phyloP scores from a whole-genome alignment of 64 coral and sea anemone species.

The Montipora cactus region DNA sequence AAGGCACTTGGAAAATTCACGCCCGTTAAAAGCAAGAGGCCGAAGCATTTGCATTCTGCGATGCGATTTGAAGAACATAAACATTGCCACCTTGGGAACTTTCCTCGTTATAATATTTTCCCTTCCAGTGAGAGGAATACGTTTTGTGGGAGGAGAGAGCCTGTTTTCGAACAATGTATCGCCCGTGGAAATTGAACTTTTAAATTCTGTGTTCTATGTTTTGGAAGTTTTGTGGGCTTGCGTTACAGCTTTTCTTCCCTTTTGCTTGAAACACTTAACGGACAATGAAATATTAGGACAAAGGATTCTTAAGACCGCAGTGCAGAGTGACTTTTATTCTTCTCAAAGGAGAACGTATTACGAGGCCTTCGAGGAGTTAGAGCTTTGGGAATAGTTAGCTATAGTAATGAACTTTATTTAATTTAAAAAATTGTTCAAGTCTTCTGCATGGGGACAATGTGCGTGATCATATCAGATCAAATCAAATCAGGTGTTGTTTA shows the following conservation, averaged over 20 bases:
- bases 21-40: neutral
- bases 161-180: neutral
- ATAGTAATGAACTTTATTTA: too few relatives aligned
- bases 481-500: too few relatives aligned
- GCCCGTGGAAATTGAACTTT: slow-evolving; percentile 18
- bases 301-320: neutral
- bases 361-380: neutral
- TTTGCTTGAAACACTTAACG: neutral
- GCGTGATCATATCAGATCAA: too few relatives aligned
- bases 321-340: too few relatives aligned
- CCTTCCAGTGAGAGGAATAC: slow-evolving; percentile 25
- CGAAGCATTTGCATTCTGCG: neutral
- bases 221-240: neutral
- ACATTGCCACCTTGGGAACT: neutral
- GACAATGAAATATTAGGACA: slow-evolving; percentile 21
- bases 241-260: neutral
- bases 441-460: too few relatives aligned
- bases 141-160: slow-evolving; percentile 6
- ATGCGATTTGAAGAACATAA: slow-evolving; percentile 5
- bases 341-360: neutral
- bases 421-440: too few relatives aligned
- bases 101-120: slow-evolving; percentile 17
- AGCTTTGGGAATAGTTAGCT: neutral
- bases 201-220: slow-evolving; percentile 33
- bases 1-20: slow-evolving; percentile 13